Percentiles rank a stretch among this genome's conserved stretches.
phyloP scores from a whole-genome alignment of 2,888 invertebrate species.

The Sarcophaga carnaria region DNA sequence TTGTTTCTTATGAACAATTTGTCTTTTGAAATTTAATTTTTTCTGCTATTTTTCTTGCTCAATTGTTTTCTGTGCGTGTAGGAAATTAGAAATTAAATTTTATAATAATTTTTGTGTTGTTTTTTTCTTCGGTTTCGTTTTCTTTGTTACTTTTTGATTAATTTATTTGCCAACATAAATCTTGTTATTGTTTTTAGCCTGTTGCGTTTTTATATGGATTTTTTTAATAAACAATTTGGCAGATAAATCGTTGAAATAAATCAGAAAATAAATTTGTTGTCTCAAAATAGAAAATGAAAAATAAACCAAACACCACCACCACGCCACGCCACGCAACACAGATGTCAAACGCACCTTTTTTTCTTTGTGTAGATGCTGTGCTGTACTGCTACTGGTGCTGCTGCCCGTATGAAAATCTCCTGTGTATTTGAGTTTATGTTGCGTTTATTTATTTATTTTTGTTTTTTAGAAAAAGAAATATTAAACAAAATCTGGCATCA shows the following conservation, averaged over 20 bases:
- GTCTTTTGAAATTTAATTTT: no score
- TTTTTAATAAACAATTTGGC: constrained; percentile 44
- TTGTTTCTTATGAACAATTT: no score
- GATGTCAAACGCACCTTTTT: constrained; percentile 61
- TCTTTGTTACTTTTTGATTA: constrained; percentile 36
- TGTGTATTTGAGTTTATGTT: neutral
- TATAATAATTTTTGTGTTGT: constrained; percentile 7
- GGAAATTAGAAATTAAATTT: neutral
- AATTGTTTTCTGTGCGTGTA: no score
- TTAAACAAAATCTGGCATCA: constrained; percentile 43
- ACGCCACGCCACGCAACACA: constrained; percentile 46
- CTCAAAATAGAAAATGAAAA: neutral
- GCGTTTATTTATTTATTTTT: neutral
- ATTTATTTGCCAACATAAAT: constrained; percentile 38
- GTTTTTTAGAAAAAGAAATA: neutral
- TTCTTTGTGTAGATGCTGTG: neutral
- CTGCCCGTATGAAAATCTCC: neutral
- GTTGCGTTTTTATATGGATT: constrained; percentile 8
- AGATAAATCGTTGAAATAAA: constrained; percentile 54
- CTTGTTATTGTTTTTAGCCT: constrained; percentile 22
- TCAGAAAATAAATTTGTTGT: constrained; percentile 48
- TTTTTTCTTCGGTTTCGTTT: neutral
- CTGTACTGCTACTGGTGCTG: no score
- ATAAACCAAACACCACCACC: constrained; percentile 49
- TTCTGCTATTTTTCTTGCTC: no score